Percentiles rank a stretch among this genome's conserved stretches.
phyloP scores from a whole-genome alignment of 2,113 vertebrate species.

The Thamnophis sirtalis region DNA sequence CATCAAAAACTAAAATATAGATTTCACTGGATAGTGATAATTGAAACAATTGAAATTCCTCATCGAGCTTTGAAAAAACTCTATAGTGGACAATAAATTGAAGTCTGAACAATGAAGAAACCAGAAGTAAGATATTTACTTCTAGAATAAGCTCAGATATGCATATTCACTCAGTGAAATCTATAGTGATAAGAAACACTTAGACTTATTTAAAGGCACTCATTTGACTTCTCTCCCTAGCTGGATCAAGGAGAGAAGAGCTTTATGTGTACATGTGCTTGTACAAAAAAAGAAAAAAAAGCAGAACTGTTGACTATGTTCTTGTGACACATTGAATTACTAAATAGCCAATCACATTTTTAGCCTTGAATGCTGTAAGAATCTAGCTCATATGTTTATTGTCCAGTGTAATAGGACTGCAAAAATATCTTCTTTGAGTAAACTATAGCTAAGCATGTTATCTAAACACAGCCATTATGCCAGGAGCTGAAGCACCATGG shows the following conservation, averaged over 20 bases:
- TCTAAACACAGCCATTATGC: not conserved
- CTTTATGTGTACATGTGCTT: not conserved
- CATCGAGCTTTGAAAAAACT: not conserved
- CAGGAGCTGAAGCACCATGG: not conserved
- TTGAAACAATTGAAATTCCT: not conserved
- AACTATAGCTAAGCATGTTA: not conserved
- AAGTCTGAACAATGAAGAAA: not conserved
- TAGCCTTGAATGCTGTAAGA: not conserved
- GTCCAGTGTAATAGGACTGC: not conserved
- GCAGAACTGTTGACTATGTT: not conserved
- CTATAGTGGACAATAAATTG: not conserved
- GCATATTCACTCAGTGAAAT: not conserved
- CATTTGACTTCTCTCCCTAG: not conserved
- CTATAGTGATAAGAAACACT: not conserved
- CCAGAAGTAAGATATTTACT: not conserved
- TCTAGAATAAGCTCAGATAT: not conserved
- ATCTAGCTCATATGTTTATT: not conserved
- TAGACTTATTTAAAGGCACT: not conserved
- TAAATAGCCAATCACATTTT: not conserved
- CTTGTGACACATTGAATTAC: not conserved
- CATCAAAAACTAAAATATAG: not conserved
- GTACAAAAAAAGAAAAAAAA: not conserved
- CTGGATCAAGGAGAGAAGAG: not conserved
- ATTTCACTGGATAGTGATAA: not conserved
- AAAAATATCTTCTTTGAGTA: not conserved